Evolutionary conservation across 2,888 invertebrate species (phyloP).

Genomic region (Rhagonycha lutea): DNA sequence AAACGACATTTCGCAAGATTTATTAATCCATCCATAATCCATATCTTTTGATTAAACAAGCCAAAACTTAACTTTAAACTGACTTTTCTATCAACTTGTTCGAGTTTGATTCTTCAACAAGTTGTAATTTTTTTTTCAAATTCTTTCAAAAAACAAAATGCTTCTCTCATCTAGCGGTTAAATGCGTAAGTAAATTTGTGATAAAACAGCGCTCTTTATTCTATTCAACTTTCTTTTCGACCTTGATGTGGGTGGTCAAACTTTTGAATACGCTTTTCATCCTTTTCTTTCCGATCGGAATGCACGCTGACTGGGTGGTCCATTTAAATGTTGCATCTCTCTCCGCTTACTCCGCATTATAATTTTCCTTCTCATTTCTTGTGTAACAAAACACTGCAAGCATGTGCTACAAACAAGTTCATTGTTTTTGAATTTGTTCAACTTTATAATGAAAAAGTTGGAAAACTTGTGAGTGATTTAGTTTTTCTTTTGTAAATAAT

Average conservation of each 20-base stretch:
- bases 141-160: not conserved
- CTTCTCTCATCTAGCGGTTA: not conserved
- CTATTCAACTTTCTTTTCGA: not conserved
- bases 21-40: too few relatives aligned
- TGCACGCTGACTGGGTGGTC: conserved; percentile 38
- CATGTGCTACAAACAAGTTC: conserved; percentile 23
- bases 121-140: too few relatives aligned
- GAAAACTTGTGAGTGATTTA: not conserved
- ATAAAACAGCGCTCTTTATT: not conserved
- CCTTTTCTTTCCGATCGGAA: conserved; percentile 16
- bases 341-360: not conserved
- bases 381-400: conserved; percentile 21
- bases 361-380: conserved; percentile 13
- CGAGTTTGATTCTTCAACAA: too few relatives aligned
- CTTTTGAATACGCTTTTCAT: conserved; percentile 6
- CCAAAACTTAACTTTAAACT: too few relatives aligned
- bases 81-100: too few relatives aligned
- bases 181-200: not conserved
- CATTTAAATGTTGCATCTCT: conserved; percentile 25
- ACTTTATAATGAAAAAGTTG: conserved; percentile 4
- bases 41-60: too few relatives aligned
- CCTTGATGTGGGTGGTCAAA: conserved; percentile 33
- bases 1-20: too few relatives aligned
- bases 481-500: not conserved
- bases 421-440: conserved; percentile 12